A percentile compares a stretch with the other conserved stretches of the same genome.
Conservation (phyloP, 1,140 invertebrate species). For the Drosophila malerkotliana region DNA sequence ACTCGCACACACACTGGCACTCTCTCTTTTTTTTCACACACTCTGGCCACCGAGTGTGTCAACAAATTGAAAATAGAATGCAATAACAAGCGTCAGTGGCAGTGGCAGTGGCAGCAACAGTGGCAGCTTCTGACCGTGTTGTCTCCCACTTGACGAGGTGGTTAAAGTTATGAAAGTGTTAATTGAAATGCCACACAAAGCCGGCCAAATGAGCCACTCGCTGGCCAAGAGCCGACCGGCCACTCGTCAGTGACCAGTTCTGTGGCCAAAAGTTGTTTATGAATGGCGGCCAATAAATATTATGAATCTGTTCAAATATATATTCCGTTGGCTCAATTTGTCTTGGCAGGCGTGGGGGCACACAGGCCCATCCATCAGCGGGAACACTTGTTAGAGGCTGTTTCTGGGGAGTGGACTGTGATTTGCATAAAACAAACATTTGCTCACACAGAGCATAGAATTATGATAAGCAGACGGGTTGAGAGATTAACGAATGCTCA, state of each 20-base stretch:
- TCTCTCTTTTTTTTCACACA: constrained; percentile 5
- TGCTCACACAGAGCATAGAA: constrained; percentile 29
- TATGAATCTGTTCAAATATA: constrained; percentile 65
- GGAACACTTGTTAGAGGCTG: constrained; percentile 47
- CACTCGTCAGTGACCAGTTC: constrained; percentile 29
- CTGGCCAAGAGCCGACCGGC: constrained; percentile 9
- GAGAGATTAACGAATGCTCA: constrained; percentile 61
- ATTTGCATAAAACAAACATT: constrained; percentile 64
- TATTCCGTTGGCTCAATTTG: constrained; percentile 63
- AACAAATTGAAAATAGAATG: constrained; percentile 70
- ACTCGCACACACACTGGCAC: constrained; percentile 22
- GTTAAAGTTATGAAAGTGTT: constrained; percentile 66
- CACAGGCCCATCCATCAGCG: constrained; percentile 55
- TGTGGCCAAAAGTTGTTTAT: constrained; percentile 52
- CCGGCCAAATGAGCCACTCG: constrained; percentile 44
- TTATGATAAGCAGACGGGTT: constrained; percentile 57
- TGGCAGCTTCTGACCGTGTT: constrained; percentile 17
- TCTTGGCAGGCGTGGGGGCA: constrained; percentile 52
- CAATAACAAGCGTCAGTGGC: constrained; percentile 40
- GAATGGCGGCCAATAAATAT: constrained; percentile 71
- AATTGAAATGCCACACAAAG: constrained; percentile 61
- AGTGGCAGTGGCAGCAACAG: constrained; percentile 26
- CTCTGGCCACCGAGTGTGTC: constrained; percentile 34
- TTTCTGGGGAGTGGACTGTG: constrained; percentile 24
- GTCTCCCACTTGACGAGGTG: constrained; percentile 42